Base-by-base conservation (phyloP, 2,113 vertebrate species). In the Hyla sarda region DNA sequence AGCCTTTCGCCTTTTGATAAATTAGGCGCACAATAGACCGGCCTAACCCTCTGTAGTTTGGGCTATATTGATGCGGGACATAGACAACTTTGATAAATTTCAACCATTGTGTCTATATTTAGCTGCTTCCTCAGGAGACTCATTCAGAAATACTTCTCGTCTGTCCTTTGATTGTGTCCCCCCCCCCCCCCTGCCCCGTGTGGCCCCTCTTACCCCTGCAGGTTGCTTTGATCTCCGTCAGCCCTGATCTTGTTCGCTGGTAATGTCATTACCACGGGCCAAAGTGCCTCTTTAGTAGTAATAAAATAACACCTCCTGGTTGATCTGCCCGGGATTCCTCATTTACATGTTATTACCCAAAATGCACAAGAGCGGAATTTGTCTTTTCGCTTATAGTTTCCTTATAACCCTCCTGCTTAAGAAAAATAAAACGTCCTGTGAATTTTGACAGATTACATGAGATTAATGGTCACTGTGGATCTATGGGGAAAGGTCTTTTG, bases 331-430 rank as follows among this genome's bases (percentile, higher is more conserved):
- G 37, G 16, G 79, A n/a, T 37, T 21, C 37, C 41, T 82, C 56
- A 19, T 82, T 47, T 82, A 58, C 79, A 48, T 25, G 37, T 30
- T n/a, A 25, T 82, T 47, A 67, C 79, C 79, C 79, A 82, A 19
- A n/a, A 82, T 28, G 1, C 58, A 10, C 23, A 0, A 34, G 23
- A 21, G 1, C 21, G 14, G 21, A 7, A 37, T 82, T 41, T 82
- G 56, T 82, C n/a, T 41, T 45, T 8, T 30, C 45, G 14, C 8
- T 52, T 30, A 14, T 14, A 50, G 1, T 32, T 77, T 52, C 12
- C 14, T 75, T 12, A 28, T 76, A 52, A 76, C 28, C 47, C 6
- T 12, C 47, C 6, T 12, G 45, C 30, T 75, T 50, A 13, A 75
- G 3, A 69, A 16, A 69, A 71, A 21, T 60, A 3, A 34, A 14